Conservation (phyloP, 2,797 vertebrate species). For the Macrochelys suwanniensis region DNA sequence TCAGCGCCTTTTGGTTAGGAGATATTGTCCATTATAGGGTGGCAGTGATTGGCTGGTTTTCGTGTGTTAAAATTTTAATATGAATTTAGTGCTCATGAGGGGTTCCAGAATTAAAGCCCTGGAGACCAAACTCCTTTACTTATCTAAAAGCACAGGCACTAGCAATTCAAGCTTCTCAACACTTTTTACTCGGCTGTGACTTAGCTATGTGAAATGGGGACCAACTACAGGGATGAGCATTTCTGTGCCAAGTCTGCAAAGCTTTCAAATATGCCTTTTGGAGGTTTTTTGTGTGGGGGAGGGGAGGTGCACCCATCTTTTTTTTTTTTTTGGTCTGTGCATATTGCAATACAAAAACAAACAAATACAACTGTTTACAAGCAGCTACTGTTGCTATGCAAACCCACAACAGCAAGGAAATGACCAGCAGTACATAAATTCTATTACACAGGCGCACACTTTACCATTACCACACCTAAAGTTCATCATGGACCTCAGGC, state of each 20-base stretch:
- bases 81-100: fast-evolving
- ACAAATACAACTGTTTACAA: fast-evolving
- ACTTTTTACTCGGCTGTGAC: fast-evolving
- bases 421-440: fast-evolving
- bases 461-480: fast-evolving
- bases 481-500: fast-evolving
- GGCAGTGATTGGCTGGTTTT: fast-evolving
- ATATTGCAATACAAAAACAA: neutral
- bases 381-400: neutral
- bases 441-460: fast-evolving
- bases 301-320: too few species aligned
- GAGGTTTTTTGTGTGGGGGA: neutral
- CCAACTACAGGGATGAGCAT: fast-evolving
- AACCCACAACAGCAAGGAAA: fast-evolving
- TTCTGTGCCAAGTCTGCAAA: neutral
- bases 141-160: neutral
- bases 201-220: fast-evolving
- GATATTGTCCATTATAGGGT: neutral
- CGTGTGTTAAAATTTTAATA: fast-evolving
- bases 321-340: fast-evolving
- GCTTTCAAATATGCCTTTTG: neutral
- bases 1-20: neutral
- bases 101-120: fast-evolving
- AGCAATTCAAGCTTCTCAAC: fast-evolving
- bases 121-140: neutral